Conservation (phyloP, 2,888 invertebrate genomes). For the Panzeria rudis region DNA sequence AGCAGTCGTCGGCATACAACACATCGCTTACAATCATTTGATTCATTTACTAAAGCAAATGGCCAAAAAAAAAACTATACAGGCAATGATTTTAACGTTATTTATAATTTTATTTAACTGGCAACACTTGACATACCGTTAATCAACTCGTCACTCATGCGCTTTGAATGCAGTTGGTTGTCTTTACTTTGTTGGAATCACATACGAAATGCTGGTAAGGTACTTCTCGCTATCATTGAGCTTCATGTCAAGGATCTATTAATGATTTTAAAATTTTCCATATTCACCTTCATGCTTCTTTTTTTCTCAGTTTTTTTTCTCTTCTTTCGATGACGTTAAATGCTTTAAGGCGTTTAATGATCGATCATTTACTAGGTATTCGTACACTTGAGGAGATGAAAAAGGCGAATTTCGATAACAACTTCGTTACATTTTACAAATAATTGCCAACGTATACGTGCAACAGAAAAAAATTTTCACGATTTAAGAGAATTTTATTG, state of each 20-base stretch:
- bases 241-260: constrained; percentile 26
- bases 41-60: constrained; percentile 25
- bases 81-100: constrained; percentile 9
- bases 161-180: not conserved
- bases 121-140: constrained; percentile 64
- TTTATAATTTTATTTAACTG: constrained; percentile 41
- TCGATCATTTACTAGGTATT: constrained; percentile 62
- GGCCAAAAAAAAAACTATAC: not conserved
- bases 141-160: constrained; percentile 66
- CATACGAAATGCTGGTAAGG: not conserved
- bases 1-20: not conserved
- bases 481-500: constrained; percentile 59
- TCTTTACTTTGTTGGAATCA: not conserved
- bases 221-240: constrained; percentile 6
- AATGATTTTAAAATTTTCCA: constrained; percentile 38
- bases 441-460: constrained; percentile 39
- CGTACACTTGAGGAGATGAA: constrained; percentile 32
- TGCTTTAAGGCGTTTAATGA: constrained; percentile 70
- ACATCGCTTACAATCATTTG: not conserved
- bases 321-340: constrained; percentile 50
- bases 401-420: constrained; percentile 69
- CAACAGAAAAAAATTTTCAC: constrained; percentile 44
- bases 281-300: constrained; percentile 15
- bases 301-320: not conserved
- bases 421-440: constrained; percentile 62